phyloP scores from a whole-genome alignment of 2,113 vertebrate species.

The Zosterops hypoxanthus region DNA sequence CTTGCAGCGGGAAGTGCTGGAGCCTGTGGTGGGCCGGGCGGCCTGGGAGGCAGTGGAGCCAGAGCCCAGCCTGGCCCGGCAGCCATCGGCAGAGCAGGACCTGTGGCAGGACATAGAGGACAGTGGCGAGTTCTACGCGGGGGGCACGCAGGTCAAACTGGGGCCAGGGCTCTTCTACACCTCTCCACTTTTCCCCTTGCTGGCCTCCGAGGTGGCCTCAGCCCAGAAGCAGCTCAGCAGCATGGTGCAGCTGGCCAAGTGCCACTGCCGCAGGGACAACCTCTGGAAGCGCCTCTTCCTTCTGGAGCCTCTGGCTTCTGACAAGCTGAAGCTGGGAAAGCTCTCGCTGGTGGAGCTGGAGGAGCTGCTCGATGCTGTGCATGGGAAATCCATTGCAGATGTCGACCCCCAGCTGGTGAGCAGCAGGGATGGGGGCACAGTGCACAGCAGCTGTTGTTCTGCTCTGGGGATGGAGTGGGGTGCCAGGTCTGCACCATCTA shows the following conservation, averaged over 20 bases:
- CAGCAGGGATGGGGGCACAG: not conserved
- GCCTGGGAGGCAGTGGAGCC: constrained; percentile 64
- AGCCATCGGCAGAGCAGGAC: constrained; percentile 65
- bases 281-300: constrained; percentile 97
- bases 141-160: constrained; percentile 47
- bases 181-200: constrained; percentile 86
- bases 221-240: constrained; percentile 86
- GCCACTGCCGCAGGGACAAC: constrained; percentile 94
- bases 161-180: constrained; percentile 78
- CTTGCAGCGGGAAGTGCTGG: constrained; percentile 83
- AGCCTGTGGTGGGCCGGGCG: constrained; percentile 56
- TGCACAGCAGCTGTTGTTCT: not conserved
- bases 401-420: constrained; percentile 96
- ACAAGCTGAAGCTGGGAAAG: constrained; percentile 91
- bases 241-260: constrained; percentile 92
- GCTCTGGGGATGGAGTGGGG: not conserved
- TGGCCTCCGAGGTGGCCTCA: constrained; percentile 85
- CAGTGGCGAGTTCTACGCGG: constrained; percentile 73
- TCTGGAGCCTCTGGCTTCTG: constrained; percentile 89
- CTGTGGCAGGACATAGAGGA: constrained; percentile 79
- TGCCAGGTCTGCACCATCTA: not conserved
- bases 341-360: constrained; percentile 90
- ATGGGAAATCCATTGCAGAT: constrained; percentile 90
- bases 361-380: constrained; percentile 91
- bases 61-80: not conserved